These are phyloP conservation scores for Cygnus atratus DNA, from an alignment of 2,113 vertebrate species.

Conservation along the genomic window DNA sequence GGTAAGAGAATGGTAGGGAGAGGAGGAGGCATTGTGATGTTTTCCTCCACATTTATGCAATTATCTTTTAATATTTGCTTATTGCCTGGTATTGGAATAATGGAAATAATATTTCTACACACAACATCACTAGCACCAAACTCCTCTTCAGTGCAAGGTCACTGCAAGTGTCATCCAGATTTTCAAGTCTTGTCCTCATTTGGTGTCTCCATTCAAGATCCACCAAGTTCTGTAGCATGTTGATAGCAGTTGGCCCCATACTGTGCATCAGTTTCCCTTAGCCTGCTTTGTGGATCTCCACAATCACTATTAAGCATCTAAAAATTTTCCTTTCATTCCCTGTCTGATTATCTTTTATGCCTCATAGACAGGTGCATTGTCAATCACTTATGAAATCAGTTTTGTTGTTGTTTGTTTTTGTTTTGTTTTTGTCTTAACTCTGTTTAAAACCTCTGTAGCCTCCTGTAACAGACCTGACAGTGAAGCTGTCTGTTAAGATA, in stretches of 20 bases:
- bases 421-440: too few species aligned
- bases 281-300: background rate
- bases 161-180: too few species aligned
- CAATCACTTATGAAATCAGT: background rate
- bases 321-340: background rate
- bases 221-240: background rate
- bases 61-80: background rate
- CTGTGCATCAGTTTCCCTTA: background rate
- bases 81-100: background rate
- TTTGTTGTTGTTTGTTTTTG: background rate
- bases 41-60: background rate
- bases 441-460: background rate
- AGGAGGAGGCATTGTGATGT: background rate
- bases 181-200: background rate
- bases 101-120: background rate
- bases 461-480: background rate
- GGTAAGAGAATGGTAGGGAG: background rate
- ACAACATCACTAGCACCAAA: background rate
- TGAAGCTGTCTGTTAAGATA: background rate
- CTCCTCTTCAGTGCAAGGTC: background rate
- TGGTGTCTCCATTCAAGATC: background rate
- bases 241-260: background rate
- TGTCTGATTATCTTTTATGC: background rate
- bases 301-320: background rate
- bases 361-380: background rate